Conservation (phyloP, 2,797 vertebrate genomes). For the Phrynocephalus guinanensis region DNA sequence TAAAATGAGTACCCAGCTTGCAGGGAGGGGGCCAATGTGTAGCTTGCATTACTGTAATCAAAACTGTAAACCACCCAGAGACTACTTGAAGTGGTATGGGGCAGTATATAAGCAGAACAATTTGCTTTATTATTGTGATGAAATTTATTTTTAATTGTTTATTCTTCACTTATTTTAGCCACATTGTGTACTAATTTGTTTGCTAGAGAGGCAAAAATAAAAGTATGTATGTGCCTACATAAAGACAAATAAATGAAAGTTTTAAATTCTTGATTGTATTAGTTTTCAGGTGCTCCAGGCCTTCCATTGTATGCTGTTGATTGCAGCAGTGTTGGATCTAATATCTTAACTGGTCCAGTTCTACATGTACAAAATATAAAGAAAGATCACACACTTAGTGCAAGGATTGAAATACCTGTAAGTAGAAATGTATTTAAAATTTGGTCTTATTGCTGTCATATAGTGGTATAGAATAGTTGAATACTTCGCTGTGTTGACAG, state of each 20-base stretch:
- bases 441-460: neutral
- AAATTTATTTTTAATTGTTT: neutral
- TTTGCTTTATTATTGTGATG: neutral
- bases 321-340: constrained; percentile 88
- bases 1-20: no score
- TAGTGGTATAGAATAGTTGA: neutral
- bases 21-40: no score
- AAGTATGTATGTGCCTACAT: neutral
- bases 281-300: constrained; percentile 83
- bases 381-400: constrained; percentile 81
- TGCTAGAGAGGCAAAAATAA: neutral
- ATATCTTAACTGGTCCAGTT: constrained; percentile 81
- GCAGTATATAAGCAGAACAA: neutral
- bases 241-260: no score
- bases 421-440: constrained; percentile 61
- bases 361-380: constrained; percentile 85
- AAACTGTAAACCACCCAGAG: no score
- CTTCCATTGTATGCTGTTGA: constrained; percentile 80
- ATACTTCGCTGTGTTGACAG: neutral
- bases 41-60: no score
- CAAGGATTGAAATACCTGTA: constrained; percentile 85
- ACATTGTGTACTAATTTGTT: neutral
- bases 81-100: no score
- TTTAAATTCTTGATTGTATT: neutral
- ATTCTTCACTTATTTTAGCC: neutral